Evolutionary conservation across 1,140 invertebrate species (phyloP), one percentile per base, ranked within the genome.

Genomic region (Neelides sp.): DNA sequence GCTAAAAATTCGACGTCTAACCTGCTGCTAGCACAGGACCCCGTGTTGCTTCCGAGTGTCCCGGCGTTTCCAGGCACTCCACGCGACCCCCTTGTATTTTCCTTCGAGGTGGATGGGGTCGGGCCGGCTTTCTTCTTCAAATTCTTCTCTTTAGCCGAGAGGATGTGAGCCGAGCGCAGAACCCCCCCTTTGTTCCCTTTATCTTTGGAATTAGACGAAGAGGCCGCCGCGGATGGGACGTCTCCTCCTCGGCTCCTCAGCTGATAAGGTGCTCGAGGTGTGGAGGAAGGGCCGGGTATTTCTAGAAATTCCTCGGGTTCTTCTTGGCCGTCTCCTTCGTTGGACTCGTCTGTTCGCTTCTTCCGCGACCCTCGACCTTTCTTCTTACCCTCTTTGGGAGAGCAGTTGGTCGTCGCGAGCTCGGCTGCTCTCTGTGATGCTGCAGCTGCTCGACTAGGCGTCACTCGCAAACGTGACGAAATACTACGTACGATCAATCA

Each of bases 11-110:
- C n/a, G n/a, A n/a, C n/a, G n/a, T n/a, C 37, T 59, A 65, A 78
- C 76, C 75, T 76, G 60, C 76, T 80, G 59, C 79, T 82, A 56
- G 82, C 79, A 71, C 80, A 82, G 63, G 80, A 82, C 71, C 79
- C 78, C 75, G 80, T 78, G 69, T 77, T 80, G 68, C 30, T 55
- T 28, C 23, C 26, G 22, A 15, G 28, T 5, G 22, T 13, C 24
- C 47, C 47, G 12, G 24, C 7, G 48, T 26, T 36, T 37, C 12
- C 32, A 26, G 28, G 17, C 39, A 34, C 40, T 37, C 42, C 22
- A 36, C 48, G 17, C n/a, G n/a, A n/a, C n/a, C n/a, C n/a, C n/a
- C n/a, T n/a, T n/a, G n/a, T n/a, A n/a, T n/a, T n/a, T n/a, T n/a
- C n/a, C n/a, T n/a, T n/a, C n/a, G n/a, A n/a, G n/a, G n/a, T n/a